These are phyloP conservation scores for Ceyx erithaca DNA, from an alignment of 2,797 vertebrate genomes.

Conservation along the genomic window DNA sequence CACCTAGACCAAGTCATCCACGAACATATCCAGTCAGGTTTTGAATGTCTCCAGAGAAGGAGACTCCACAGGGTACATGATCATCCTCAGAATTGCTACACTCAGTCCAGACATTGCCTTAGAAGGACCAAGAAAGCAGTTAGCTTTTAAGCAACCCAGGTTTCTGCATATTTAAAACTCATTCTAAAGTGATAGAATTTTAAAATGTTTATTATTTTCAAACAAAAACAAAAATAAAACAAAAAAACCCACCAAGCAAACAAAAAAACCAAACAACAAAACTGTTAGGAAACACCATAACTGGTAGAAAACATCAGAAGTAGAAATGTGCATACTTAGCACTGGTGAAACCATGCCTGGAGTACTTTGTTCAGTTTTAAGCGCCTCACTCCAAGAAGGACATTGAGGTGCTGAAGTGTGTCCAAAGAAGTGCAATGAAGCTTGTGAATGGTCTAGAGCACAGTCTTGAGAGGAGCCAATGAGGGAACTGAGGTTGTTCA, in stretches of 20 bases:
- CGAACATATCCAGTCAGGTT: too few species aligned
- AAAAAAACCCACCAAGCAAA: too few species aligned
- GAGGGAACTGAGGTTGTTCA: background rate
- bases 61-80: background rate
- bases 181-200: background rate
- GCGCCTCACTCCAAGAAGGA: rapidly evolving
- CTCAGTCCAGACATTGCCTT: background rate
- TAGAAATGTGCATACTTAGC: background rate
- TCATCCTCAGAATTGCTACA: background rate
- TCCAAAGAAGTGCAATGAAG: rapidly evolving
- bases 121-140: background rate
- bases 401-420: rapidly evolving
- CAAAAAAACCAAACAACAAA: too few species aligned
- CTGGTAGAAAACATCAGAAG: background rate
- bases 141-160: background rate
- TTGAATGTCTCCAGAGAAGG: too few species aligned
- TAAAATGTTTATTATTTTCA: background rate
- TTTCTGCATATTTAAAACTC: background rate
- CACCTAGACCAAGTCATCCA: too few species aligned
- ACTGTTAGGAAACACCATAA: background rate
- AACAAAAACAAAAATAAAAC: too few species aligned
- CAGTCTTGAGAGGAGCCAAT: rapidly evolving
- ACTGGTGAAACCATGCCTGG: rapidly evolving
- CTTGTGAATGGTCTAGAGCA: background rate
- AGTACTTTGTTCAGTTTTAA: background rate